These are phyloP conservation scores for Conus ventricosus DNA, from an alignment of 1,140 invertebrate species.

Conservation along the genomic window DNA sequence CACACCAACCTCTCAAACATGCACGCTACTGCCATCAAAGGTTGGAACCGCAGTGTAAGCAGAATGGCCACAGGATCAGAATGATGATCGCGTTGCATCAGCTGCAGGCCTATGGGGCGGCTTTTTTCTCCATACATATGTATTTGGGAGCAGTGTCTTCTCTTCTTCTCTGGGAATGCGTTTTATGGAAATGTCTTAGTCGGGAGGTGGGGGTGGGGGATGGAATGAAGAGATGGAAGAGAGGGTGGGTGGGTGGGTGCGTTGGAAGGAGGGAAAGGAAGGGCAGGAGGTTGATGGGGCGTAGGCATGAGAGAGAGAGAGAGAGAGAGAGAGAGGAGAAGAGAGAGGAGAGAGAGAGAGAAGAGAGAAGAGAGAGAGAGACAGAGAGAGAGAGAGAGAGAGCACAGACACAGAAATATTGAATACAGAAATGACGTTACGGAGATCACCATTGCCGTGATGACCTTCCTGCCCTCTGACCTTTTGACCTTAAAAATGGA, in stretches of 20 bases:
- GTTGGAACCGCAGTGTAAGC: too few species aligned
- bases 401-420: not conserved
- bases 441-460: not conserved
- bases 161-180: not conserved
- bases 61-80: too few species aligned
- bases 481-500: not conserved
- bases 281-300: not conserved
- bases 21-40: too few species aligned
- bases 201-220: not conserved
- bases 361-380: not conserved
- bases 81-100: too few species aligned
- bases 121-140: not conserved
- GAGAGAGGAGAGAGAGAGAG: slow-evolving; percentile 2
- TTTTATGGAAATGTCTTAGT: not conserved
- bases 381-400: not conserved
- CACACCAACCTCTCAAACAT: too few species aligned
- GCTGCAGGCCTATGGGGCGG: too few species aligned
- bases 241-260: too few species aligned
- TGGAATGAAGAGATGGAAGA: too few species aligned
- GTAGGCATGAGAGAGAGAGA: not conserved
- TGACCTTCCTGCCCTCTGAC: not conserved
- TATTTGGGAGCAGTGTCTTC: not conserved
- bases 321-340: not conserved
- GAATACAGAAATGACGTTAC: not conserved
- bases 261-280: too few species aligned